Evolutionary conservation across 2,797 vertebrate species (phyloP).

Genomic region (Lerista edwardsae): DNA sequence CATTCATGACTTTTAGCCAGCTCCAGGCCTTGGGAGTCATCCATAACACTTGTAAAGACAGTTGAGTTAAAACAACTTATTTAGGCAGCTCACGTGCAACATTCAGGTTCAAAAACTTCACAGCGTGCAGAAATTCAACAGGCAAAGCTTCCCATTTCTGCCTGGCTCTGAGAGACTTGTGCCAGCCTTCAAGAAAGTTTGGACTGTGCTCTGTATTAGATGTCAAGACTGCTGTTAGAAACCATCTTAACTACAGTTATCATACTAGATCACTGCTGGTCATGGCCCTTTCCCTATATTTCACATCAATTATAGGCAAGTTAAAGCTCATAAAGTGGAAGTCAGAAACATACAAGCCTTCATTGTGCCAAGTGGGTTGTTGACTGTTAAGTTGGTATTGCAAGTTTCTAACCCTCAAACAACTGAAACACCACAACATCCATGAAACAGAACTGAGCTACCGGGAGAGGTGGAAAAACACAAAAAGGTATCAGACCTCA

Average conservation of each 20-base stretch:
- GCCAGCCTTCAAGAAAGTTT: too few relatives aligned
- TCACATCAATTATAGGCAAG: conserved; percentile 41
- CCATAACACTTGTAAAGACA: background rate
- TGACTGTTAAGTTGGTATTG: conserved; percentile 85
- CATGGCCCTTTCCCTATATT: conserved; percentile 28
- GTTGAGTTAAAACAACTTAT: background rate
- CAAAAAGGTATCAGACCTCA: conserved; percentile 94
- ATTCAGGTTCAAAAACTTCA: background rate
- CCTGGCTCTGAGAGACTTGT: too few relatives aligned
- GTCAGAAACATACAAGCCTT: conserved; percentile 63
- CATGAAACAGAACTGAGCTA: conserved; percentile 96
- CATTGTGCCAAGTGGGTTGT: conserved; percentile 80
- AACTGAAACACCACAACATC: conserved; percentile 94
- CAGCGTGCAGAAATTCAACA: too few relatives aligned
- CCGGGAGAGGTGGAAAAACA: conserved; percentile 89
- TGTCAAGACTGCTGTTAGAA: background rate
- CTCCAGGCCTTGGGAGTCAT: too few relatives aligned
- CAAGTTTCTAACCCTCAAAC: conserved; percentile 91
- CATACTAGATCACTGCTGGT: background rate
- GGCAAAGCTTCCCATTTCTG: too few relatives aligned
- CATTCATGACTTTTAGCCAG: too few relatives aligned
- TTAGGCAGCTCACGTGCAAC: too few relatives aligned
- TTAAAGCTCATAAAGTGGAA: conserved; percentile 45
- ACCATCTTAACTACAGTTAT: background rate
- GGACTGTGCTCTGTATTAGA: fast-evolving